Evolutionary conservation across 2,888 invertebrate genomes (phyloP), one percentile per base, ranked within the genome.

Genomic region (Leptopilina syphax): DNA sequence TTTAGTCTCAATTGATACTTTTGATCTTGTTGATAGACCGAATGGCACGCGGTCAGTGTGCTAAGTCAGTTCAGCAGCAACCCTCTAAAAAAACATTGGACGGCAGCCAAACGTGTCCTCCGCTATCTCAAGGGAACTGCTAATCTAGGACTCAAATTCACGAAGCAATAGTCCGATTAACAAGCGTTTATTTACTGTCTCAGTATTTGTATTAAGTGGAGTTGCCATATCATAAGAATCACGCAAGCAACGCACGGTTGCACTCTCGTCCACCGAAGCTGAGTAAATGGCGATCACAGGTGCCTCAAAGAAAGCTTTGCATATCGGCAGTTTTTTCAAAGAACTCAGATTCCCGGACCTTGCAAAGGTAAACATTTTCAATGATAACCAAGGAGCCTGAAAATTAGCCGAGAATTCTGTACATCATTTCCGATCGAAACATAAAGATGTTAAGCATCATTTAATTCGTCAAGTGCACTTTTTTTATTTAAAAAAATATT

Each of bases 231-330:
- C 77, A 7, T 84, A 80, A 81, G 67, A 80, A 76, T 79, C 83
- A 8, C 77, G 73, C 10, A 85, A 85, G 68, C 83, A 84, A 44
- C 70, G 68, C 3, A 82, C 80, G 1, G 79, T 82, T 3, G 81
- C 81, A 18, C 24, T 84, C 8, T 81, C 81, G 12, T 79, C 80
- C 1, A 81, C 82, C 5, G 81, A 82, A 44, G 82, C 44, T 13
- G 70, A 70, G 18, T 18, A 18, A 18, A 18, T 18, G 18, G 18
- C 18, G 18, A 18, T 18, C 18, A 18, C 18, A 0, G 18, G 18
- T 18, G 18, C 18, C 18, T 18, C 18, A 18, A 18, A 18, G 18
- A 0, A 18, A 18, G 18, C 18, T 18, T 18, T 18, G 18, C 18
- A 18, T 18, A 18, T 18, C 18, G 0, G 18, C 18, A 18, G 0